phyloP scores from a whole-genome alignment of 2,797 vertebrate genomes.

The Dicrostonyx torquatus region DNA sequence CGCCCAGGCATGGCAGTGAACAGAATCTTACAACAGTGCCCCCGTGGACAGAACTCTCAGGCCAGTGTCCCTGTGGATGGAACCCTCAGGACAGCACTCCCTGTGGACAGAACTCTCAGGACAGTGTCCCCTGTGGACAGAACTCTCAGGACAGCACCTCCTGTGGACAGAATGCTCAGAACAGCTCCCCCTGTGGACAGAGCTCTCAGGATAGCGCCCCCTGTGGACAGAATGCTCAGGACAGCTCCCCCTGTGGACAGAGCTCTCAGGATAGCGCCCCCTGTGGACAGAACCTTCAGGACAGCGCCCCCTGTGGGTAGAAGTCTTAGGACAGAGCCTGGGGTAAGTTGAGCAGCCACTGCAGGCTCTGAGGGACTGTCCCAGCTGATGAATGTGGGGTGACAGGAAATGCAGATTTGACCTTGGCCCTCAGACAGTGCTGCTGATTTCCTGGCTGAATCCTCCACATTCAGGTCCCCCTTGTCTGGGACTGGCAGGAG shows the following conservation, averaged over 20 bases:
- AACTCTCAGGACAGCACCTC: neutral
- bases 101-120: neutral
- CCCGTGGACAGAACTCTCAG: neutral
- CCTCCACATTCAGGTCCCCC: neutral
- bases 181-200: no score
- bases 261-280: neutral
- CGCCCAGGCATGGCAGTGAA: neutral
- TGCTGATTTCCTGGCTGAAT: neutral
- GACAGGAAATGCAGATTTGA: neutral
- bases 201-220: no score
- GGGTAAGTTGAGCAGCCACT: neutral
- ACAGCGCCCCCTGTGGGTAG: no score
- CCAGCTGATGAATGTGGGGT: neutral
- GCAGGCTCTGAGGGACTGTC: neutral
- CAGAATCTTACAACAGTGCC: neutral
- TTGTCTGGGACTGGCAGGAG: neutral
- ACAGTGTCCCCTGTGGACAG: neutral
- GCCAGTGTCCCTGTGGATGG: neutral
- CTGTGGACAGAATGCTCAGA: no score
- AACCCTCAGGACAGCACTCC: neutral
- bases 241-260: neutral
- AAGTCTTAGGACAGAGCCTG: neutral
- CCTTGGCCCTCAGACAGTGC: rapidly evolving
- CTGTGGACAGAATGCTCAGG: neutral
- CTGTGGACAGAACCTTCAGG: neutral